These are phyloP conservation scores for Spilarctia lutea DNA, from an alignment of 2,888 invertebrate species.

Conservation along the genomic window DNA sequence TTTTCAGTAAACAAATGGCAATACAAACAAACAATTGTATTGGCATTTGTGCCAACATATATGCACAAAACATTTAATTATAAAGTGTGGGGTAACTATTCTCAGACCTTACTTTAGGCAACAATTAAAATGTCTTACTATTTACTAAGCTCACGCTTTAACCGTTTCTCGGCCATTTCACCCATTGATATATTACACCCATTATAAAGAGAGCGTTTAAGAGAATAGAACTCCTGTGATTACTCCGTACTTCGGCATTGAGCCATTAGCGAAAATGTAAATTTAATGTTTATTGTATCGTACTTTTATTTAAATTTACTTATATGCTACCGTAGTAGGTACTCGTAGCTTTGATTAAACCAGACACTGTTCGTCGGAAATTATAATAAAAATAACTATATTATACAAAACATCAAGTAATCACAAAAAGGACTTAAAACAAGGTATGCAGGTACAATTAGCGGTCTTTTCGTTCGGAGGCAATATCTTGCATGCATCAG, in stretches of 20 bases:
- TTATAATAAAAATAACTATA: too few relatives aligned
- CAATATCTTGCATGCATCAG: too few relatives aligned
- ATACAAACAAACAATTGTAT: not conserved
- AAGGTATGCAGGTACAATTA: too few relatives aligned
- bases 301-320: not conserved
- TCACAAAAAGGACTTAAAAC: too few relatives aligned
- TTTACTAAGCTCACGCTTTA: not conserved
- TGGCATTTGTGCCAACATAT: not conserved
- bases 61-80: not conserved
- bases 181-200: slow-evolving; percentile 1
- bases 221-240: slow-evolving; percentile 5
- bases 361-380: not conserved
- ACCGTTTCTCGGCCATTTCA: not conserved
- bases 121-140: not conserved
- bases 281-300: not conserved
- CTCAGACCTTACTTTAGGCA: not conserved
- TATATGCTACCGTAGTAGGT: not conserved
- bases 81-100: not conserved
- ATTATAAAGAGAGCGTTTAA: not conserved
- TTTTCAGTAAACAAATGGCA: not conserved
- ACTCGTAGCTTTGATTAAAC: not conserved
- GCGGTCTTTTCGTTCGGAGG: too few relatives aligned
- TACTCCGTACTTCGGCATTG: not conserved
- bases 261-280: not conserved
- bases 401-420: too few relatives aligned